Conservation (phyloP, 2,113 vertebrate genomes). For the Scomber scombrus region DNA sequence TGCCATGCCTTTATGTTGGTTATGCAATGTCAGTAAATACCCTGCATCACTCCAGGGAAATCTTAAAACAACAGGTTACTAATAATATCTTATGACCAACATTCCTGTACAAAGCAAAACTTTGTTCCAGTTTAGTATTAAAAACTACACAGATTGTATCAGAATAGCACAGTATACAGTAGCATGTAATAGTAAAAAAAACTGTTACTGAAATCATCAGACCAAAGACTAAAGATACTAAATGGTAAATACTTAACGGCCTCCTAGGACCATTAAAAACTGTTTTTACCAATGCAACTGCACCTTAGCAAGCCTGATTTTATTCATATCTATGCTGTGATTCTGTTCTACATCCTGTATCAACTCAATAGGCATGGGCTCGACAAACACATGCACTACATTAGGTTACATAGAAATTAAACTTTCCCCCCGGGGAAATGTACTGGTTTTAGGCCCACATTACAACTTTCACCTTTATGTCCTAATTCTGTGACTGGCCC, state of each 20-base stretch:
- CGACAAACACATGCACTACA: no score
- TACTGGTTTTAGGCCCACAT: no score
- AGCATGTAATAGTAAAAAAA: not conserved
- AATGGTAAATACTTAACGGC: not conserved
- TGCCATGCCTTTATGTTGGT: conserved; percentile 10
- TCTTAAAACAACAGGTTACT: conserved; percentile 12
- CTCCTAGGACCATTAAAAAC: not conserved
- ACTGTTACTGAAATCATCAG: not conserved
- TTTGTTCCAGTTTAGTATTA: no score
- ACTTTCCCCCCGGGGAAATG: no score
- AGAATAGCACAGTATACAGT: not conserved
- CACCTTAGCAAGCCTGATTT: not conserved
- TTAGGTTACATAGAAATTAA: no score
- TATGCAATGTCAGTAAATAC: conserved; percentile 19
- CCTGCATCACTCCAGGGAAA: not conserved
- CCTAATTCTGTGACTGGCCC: not conserved
- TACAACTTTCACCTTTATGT: no score
- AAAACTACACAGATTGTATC: not conserved
- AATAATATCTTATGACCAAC: not conserved
- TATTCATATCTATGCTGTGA: not conserved
- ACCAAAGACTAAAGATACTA: not conserved
- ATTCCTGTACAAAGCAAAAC: not conserved
- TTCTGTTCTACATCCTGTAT: not conserved
- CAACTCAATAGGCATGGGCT: no score
- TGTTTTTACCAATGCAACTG: not conserved